Conservation (phyloP, 2,888 invertebrate species). For the Cecidostiba fungosa region DNA sequence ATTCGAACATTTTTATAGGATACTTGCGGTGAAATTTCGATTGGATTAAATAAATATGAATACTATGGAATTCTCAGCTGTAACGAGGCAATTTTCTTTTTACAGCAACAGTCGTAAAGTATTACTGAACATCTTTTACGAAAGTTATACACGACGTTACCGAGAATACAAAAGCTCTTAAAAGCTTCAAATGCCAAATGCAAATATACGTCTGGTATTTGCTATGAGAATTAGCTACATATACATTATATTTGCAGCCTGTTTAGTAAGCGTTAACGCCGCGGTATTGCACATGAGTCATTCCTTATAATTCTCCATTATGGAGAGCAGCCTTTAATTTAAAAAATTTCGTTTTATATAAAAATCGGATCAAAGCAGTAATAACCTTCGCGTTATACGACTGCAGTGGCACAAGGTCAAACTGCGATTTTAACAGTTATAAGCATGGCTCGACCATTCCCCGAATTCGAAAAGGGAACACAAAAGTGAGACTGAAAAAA, state of each 20-base stretch:
- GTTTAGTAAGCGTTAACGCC: neutral
- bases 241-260: neutral
- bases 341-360: too few species aligned
- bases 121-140: neutral
- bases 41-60: too few species aligned
- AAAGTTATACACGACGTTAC: neutral
- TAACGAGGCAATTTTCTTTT: neutral
- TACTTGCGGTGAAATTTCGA: too few species aligned
- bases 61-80: neutral
- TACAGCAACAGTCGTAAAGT: neutral
- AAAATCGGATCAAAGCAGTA: neutral
- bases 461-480: neutral
- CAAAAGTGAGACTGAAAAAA: conserved; percentile 4
- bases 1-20: too few species aligned
- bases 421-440: neutral
- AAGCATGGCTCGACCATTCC: neutral
- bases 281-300: neutral
- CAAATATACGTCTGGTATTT: neutral
- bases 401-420: neutral
- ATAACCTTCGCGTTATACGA: neutral
- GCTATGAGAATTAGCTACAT: neutral
- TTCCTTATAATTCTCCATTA: neutral
- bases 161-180: neutral
- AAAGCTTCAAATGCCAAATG: neutral
- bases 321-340: neutral